Conservation (phyloP, 2,113 vertebrate species). For the Hemiscyllium ocellatum region DNA sequence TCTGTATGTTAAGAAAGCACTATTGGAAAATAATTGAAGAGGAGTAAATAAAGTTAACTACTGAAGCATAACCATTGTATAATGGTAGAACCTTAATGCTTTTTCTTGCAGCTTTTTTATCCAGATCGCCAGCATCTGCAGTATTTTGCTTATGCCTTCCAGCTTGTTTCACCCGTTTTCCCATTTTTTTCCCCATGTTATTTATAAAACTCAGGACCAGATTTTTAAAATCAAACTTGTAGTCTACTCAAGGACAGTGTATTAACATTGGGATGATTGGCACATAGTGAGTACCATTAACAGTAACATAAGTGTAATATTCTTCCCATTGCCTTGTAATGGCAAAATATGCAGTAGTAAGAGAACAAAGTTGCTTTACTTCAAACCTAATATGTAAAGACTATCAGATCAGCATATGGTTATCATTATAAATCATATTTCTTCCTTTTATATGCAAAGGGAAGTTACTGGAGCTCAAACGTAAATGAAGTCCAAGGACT, state of each 20-base stretch:
- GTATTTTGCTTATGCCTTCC: too few relatives aligned
- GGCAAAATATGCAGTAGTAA: background rate
- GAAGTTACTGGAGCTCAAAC: conserved; percentile 97
- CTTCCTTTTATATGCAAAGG: conserved; percentile 54
- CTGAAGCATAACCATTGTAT: background rate
- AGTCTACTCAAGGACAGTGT: background rate
- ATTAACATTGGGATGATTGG: background rate
- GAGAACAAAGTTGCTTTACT: background rate
- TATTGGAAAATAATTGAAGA: background rate
- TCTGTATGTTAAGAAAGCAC: background rate
- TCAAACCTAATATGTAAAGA: background rate
- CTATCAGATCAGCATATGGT: background rate
- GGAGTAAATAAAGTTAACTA: background rate
- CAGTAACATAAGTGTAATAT: background rate
- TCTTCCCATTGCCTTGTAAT: background rate
- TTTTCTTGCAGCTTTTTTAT: background rate
- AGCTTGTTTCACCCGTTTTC: background rate
- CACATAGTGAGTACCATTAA: background rate
- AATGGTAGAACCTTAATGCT: background rate
- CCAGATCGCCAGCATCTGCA: too few relatives aligned
- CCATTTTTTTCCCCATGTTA: background rate
- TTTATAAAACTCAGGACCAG: background rate
- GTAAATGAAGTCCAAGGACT: conserved; percentile 94
- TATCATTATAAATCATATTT: background rate
- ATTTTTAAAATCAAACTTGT: background rate